These are phyloP conservation scores for Lontra canadensis DNA, from an alignment of 2,113 vertebrate species.

Conservation along the genomic window DNA sequence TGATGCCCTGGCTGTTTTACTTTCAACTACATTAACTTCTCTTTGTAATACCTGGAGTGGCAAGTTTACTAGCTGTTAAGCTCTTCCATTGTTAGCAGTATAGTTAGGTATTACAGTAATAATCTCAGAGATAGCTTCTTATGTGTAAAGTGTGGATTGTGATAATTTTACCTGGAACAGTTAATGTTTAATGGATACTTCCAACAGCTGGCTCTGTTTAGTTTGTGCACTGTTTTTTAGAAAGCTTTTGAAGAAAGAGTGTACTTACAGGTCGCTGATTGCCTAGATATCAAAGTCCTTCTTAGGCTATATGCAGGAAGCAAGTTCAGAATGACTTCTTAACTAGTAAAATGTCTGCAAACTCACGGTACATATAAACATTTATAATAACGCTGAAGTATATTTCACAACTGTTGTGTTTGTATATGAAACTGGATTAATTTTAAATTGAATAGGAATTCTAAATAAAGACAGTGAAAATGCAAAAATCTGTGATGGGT, in stretches of 20 bases:
- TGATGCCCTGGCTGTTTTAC: not conserved
- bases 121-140: not conserved
- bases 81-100: not conserved
- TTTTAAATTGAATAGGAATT: not conserved
- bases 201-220: slow-evolving; percentile 1
- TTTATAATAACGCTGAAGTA: not conserved
- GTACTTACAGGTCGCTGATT: not conserved
- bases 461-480: not conserved
- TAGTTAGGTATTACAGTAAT: not conserved
- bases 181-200: slow-evolving; percentile 52
- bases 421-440: not conserved
- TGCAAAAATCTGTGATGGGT: not conserved
- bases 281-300: not conserved
- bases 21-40: not conserved
- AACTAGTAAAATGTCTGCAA: not conserved
- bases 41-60: not conserved
- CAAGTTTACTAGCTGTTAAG: slow-evolving; percentile 8
- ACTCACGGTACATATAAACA: not conserved
- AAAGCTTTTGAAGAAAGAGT: not conserved
- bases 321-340: not conserved
- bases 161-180: not conserved
- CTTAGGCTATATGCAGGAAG: not conserved
- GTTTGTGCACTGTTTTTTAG: not conserved
- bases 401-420: not conserved
- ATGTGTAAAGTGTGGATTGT: not conserved